Evolutionary conservation across 2,888 invertebrate genomes (phyloP).

Genomic region (Ectemnius lituratus): DNA sequence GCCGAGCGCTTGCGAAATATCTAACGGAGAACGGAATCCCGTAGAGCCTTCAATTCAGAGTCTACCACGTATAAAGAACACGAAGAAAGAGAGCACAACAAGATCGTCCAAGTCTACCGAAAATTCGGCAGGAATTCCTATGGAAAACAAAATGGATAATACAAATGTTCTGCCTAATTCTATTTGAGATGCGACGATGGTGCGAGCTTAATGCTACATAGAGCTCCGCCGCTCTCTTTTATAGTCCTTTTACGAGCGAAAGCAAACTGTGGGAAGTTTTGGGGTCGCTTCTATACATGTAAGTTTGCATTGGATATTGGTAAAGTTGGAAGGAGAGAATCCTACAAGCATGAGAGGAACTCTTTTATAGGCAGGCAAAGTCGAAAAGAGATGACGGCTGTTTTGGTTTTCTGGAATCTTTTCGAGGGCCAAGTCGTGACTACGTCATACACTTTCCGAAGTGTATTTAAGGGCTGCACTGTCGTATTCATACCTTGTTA

Average conservation of each 20-base stretch:
- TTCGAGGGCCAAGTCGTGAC: no score
- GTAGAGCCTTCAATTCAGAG: neutral
- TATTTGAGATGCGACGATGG: neutral
- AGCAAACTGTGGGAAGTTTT: constrained; percentile 12
- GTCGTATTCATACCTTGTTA: constrained; percentile 33
- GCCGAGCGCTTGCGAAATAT: constrained; percentile 36
- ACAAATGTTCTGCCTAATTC: constrained; percentile 8
- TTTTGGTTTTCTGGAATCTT: constrained; percentile 17
- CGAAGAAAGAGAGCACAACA: no score
- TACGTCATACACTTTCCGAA: neutral
- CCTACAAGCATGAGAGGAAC: constrained; percentile 13
- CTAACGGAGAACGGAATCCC: constrained; percentile 14
- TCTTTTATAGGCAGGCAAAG: constrained; percentile 15
- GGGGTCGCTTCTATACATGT: constrained; percentile 1
- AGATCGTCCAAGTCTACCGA: no score
- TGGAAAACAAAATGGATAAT: neutral
- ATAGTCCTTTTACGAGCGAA: constrained; percentile 24
- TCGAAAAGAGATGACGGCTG: no score
- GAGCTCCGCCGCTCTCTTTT: constrained; percentile 9
- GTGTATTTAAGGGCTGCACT: constrained; percentile 36
- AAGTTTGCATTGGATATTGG: constrained; percentile 37
- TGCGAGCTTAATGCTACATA: neutral
- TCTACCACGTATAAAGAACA: no score
- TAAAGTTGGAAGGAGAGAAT: constrained; percentile 33
- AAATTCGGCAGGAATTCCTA: no score